Conservation (phyloP, 2,888 invertebrate species). For the Meiosimyza platycephala region DNA sequence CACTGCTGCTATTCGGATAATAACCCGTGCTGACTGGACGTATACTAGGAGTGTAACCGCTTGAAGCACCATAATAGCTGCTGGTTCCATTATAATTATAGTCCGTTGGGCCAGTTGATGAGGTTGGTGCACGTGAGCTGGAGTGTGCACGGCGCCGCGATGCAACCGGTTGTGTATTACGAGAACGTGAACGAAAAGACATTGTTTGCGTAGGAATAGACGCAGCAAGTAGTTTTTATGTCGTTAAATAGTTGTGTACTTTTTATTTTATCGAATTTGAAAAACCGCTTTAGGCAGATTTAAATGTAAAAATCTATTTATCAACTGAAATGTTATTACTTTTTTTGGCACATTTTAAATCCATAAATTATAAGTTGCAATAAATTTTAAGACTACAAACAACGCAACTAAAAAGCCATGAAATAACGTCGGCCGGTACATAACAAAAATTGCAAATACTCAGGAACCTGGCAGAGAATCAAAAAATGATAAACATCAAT, state of each 20-base stretch:
- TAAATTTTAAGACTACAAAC: no score
- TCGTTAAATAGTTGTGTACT: not conserved
- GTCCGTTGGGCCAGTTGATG: conserved; percentile 40
- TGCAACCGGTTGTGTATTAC: conserved; percentile 65
- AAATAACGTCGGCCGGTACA: no score
- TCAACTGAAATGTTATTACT: no score
- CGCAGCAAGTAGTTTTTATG: conserved; percentile 28
- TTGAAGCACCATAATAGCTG: conserved; percentile 48
- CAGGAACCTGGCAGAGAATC: no score
- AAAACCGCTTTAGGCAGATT: no score
- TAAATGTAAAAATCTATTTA: no score
- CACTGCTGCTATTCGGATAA: conserved; percentile 53
- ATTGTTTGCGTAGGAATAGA: conserved; percentile 48
- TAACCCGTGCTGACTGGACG: conserved; percentile 65
- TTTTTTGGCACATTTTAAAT: no score
- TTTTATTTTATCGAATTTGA: no score
- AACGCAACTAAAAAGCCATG: no score
- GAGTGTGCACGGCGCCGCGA: conserved; percentile 68
- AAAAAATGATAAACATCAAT: no score
- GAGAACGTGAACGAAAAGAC: conserved; percentile 67
- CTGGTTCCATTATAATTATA: conserved; percentile 52
- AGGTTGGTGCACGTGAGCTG: conserved; percentile 67
- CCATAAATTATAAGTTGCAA: no score
- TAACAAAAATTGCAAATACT: no score
- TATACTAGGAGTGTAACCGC: conserved; percentile 47